Evolutionary conservation across 64 coral and sea anemone genomes (phyloP).

Genomic region (Montipora foliosa): DNA sequence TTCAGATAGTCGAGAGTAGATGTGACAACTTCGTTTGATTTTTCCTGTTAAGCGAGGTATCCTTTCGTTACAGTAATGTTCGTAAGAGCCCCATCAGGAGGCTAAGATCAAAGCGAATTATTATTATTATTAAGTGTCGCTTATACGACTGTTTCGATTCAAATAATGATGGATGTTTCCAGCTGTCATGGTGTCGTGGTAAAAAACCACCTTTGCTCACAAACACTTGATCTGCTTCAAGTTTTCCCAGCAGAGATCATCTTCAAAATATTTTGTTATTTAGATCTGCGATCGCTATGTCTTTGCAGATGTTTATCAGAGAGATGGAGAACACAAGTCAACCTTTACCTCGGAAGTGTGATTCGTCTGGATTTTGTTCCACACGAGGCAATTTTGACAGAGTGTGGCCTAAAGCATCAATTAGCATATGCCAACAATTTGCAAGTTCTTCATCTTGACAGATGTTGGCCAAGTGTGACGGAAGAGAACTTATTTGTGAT

Average conservation of each 20-base stretch:
- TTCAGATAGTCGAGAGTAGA: too few species aligned
- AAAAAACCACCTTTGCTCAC: not conserved
- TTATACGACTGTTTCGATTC: too few species aligned
- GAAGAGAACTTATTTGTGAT: slow-evolving; percentile 81
- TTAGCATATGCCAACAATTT: slow-evolving; percentile 62
- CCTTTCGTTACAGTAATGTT: too few species aligned
- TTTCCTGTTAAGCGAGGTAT: too few species aligned
- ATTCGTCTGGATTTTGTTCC: slow-evolving; percentile 79
- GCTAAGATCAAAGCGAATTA: too few species aligned
- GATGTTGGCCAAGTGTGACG: slow-evolving; percentile 85
- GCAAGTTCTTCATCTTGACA: slow-evolving; percentile 73
- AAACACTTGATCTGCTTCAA: slow-evolving; percentile 39
- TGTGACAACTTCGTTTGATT: too few species aligned
- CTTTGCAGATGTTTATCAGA: slow-evolving; percentile 74
- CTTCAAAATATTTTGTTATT: slow-evolving; percentile 66
- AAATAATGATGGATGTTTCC: not conserved
- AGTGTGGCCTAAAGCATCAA: slow-evolving; percentile 65
- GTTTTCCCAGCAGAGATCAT: slow-evolving; percentile 78
- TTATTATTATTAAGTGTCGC: too few species aligned
- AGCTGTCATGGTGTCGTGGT: not conserved
- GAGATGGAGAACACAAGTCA: slow-evolving; percentile 64
- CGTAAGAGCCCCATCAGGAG: too few species aligned
- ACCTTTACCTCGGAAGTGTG: slow-evolving; percentile 55
- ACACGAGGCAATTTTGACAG: slow-evolving; percentile 62
- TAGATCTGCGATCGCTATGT: slow-evolving; percentile 68